These are phyloP conservation scores for Colletes gigas DNA, from an alignment of 1,140 invertebrate species.

Conservation along the genomic window DNA sequence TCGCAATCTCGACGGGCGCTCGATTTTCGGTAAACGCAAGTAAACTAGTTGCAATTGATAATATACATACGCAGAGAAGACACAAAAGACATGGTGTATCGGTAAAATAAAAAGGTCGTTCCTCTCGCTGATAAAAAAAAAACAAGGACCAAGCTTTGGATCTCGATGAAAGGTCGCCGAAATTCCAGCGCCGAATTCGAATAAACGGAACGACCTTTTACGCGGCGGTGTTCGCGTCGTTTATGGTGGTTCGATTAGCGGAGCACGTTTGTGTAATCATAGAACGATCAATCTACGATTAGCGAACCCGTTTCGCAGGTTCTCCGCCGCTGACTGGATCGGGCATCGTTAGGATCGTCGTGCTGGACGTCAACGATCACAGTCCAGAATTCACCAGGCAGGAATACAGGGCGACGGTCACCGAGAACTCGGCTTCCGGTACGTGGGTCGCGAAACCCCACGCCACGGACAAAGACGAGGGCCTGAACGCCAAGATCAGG, in stretches of 20 bases:
- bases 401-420: conserved; percentile 88
- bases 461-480: conserved; percentile 91
- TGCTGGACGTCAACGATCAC: conserved; percentile 97
- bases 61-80: too few species aligned
- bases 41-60: too few species aligned
- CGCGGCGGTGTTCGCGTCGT: background rate
- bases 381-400: conserved; percentile 91
- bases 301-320: conserved; percentile 82
- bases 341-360: conserved; percentile 91
- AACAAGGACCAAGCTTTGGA: background rate
- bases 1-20: background rate
- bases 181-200: background rate
- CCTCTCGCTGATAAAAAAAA: too few species aligned
- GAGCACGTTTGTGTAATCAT: conserved; percentile 13
- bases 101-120: too few species aligned
- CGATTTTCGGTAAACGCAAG: too few species aligned
- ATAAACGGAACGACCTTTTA: background rate
- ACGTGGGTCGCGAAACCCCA: conserved; percentile 87
- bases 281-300: conserved; percentile 54
- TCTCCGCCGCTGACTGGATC: conserved; percentile 94
- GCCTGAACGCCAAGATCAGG: conserved; percentile 91
- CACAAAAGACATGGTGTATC: too few species aligned
- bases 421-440: conserved; percentile 89
- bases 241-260: background rate
- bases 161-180: too few species aligned